Percentiles rank a stretch among this genome's conserved stretches.
These are phyloP conservation scores for Phataginus tetradactyla DNA, from an alignment of 2,797 vertebrate species.

Conservation along the genomic window DNA sequence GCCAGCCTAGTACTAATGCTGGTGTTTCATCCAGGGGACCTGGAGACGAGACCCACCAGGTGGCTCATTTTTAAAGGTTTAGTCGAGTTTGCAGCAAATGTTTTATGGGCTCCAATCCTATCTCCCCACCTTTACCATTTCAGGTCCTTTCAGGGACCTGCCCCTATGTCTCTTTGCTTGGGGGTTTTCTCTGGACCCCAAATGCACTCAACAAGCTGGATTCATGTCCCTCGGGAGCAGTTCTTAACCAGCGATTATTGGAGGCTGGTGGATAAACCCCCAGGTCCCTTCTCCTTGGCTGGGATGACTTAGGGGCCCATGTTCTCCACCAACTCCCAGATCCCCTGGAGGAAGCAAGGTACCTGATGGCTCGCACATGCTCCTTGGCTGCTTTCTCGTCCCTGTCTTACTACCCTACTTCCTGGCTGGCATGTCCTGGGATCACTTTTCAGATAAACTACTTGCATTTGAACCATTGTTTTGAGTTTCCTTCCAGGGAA, in stretches of 20 bases:
- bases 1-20: background rate
- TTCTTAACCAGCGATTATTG: background rate
- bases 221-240: background rate
- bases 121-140: background rate
- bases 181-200: background rate
- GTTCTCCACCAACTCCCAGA: rapidly evolving
- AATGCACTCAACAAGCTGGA: background rate
- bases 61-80: background rate
- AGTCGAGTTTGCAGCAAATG: background rate
- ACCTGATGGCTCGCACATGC: background rate
- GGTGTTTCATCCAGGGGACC: background rate
- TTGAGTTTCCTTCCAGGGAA: background rate
- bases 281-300: background rate
- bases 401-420: background rate
- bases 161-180: background rate
- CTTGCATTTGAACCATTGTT: background rate
- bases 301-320: background rate
- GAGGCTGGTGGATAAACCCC: background rate
- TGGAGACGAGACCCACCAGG: background rate
- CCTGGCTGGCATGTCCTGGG: background rate
- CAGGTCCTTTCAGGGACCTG: background rate
- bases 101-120: background rate
- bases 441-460: slow-evolving; percentile 4
- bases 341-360: background rate
- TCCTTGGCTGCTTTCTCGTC: background rate